Conservation (phyloP, 2,797 vertebrate genomes). For the Rhinichthys osculus region DNA sequence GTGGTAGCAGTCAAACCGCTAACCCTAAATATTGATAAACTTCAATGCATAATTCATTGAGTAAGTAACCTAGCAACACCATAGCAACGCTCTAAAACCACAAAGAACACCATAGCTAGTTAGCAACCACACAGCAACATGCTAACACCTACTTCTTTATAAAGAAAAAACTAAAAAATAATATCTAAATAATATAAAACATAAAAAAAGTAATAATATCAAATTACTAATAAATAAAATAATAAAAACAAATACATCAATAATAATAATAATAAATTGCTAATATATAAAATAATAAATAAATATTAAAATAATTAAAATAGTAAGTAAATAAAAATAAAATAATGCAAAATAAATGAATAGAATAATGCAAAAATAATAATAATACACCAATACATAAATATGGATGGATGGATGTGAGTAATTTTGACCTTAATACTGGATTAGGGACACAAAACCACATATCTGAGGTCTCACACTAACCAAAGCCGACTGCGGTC, state of each 20-base stretch:
- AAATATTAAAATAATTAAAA: background rate
- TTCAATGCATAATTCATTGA: background rate
- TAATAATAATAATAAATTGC: background rate
- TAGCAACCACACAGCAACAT: background rate
- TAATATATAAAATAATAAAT: too few relatives aligned
- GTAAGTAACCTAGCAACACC: background rate
- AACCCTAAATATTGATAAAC: background rate
- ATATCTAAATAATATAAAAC: too few relatives aligned
- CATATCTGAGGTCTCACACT: background rate
- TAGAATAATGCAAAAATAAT: too few relatives aligned
- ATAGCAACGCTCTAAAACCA: background rate
- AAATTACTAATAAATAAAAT: background rate
- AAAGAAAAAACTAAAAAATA: background rate
- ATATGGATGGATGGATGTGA: background rate
- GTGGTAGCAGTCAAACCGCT: background rate
- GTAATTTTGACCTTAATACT: background rate
- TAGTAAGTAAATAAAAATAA: background rate
- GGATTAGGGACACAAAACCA: background rate
- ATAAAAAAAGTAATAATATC: too few relatives aligned
- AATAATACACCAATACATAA: background rate
- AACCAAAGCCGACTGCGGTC: background rate
- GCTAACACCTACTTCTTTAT: background rate
- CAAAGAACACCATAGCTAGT: background rate
- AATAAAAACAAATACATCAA: background rate
- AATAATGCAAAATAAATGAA: too few relatives aligned